Percentiles rank a stretch among this genome's conserved stretches.
phyloP scores from a whole-genome alignment of 2,888 invertebrate genomes.

The Plebejus argus region DNA sequence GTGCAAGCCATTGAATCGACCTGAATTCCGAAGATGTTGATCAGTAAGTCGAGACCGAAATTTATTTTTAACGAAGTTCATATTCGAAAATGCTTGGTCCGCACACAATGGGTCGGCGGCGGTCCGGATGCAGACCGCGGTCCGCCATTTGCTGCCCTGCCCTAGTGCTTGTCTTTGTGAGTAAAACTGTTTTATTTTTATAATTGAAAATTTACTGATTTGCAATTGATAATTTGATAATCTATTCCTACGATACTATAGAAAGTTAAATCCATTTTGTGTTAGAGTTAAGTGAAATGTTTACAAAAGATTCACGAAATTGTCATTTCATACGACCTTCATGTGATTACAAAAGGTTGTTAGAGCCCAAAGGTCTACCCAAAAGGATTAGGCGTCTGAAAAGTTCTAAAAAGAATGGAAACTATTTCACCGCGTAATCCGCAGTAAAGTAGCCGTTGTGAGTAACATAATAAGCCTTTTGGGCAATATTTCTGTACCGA shows the following conservation, averaged over 20 bases:
- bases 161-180: not conserved
- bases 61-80: no score
- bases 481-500: not conserved
- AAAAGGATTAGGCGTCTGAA: conserved; percentile 23
- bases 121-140: no score
- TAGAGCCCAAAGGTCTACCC: not conserved
- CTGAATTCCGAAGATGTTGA: no score
- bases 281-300: not conserved
- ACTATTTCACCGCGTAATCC: conserved; percentile 12
- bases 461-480: conserved; percentile 14
- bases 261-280: no score
- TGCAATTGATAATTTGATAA: no score
- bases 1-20: no score
- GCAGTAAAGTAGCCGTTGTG: not conserved
- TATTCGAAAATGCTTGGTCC: no score
- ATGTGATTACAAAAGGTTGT: not conserved
- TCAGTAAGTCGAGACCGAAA: no score
- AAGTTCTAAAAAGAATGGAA: conserved; percentile 24
- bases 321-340: not conserved
- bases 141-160: no score
- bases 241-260: no score
- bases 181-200: not conserved
- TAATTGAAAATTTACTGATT: no score
- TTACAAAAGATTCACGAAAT: not conserved
- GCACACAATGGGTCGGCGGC: no score